Conservation (phyloP, 1,140 invertebrate species). For the Cotesia chilonis region DNA sequence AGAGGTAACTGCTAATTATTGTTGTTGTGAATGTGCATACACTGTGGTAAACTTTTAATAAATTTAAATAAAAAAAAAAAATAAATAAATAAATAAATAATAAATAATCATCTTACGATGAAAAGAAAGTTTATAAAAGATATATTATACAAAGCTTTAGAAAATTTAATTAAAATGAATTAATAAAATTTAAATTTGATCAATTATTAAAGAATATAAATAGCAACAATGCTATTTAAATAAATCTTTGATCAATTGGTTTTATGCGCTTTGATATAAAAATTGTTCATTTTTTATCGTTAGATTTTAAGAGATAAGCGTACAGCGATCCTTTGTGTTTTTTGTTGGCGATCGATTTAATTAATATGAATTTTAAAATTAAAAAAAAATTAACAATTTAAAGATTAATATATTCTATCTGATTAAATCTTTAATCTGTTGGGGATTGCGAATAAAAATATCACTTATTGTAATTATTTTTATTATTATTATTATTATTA, state of each 20-base stretch:
- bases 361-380: slow-evolving; percentile 46
- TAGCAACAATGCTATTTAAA: no score
- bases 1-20: slow-evolving; percentile 2
- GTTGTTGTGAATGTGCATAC: slow-evolving; percentile 8
- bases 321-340: slow-evolving; percentile 54
- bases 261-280: slow-evolving; percentile 49
- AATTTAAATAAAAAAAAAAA: slow-evolving; percentile 8
- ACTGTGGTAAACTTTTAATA: slow-evolving; percentile 8
- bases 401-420: slow-evolving; percentile 51
- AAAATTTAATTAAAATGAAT: slow-evolving; percentile 21
- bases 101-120: slow-evolving; percentile 1
- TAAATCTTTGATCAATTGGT: background rate
- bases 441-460: slow-evolving; percentile 59
- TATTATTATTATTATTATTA: no score
- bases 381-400: slow-evolving; percentile 46
- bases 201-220: slow-evolving; percentile 28
- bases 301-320: slow-evolving; percentile 50
- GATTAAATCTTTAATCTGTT: slow-evolving; percentile 51
- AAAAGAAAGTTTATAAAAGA: slow-evolving; percentile 2
- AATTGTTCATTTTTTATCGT: slow-evolving; percentile 55
- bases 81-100: background rate
- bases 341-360: slow-evolving; percentile 50
- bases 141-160: background rate
- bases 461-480: slow-evolving; percentile 61
- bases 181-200: slow-evolving; percentile 32